Evolutionary conservation across 1,140 invertebrate genomes (phyloP), one percentile per base, ranked within the genome.

Genomic region (Hylaeus volcanicus): DNA sequence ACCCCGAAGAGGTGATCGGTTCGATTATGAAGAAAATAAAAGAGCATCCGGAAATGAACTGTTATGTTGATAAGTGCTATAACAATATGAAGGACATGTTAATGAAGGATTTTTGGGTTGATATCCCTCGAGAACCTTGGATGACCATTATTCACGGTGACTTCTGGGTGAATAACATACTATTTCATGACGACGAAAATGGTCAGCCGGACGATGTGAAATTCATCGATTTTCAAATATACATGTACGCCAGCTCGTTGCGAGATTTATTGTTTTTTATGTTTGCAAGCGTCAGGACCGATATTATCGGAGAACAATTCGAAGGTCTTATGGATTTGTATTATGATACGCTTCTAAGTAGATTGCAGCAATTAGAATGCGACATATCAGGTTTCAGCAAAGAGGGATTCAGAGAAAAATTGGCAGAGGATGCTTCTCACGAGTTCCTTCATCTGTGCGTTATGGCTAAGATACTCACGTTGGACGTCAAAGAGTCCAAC

Each of bases 201-300:
- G 92, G 89, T 0, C 73, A 88, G 39, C 91, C 94, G 0, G 83
- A 92, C 0, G 91, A 94, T 58, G 84, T 95, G 6, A 96, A 95
- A 90, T 94, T 96, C 45, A 91, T 96, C 0, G 95, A 96, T 84
- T 95, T 95, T 72, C 95, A 96, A 90, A 93, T 94, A 26, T 94
- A 94, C 48, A 85, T 94, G 15, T 94, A 94, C 61, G 89, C 92
- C 6, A 95, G 94, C 37, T 90, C 94, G 6, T 74, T 93, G 0
- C 90, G 94, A 5, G 95, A 96, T 85, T 74, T 96, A 5, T 86
- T 94, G 0, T 96, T 95, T 71, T 94, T 95, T 66, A 77, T 96
- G 1, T 93, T 94, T 26, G 94, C 94, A 0, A 95, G 95, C 75
- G 89, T 95, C 8, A 86, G 92, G 11, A 86, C 89, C 8, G 81